These are phyloP conservation scores for Drosophila pseudotalamancana DNA, from an alignment of 2,888 invertebrate species.

Conservation along the genomic window DNA sequence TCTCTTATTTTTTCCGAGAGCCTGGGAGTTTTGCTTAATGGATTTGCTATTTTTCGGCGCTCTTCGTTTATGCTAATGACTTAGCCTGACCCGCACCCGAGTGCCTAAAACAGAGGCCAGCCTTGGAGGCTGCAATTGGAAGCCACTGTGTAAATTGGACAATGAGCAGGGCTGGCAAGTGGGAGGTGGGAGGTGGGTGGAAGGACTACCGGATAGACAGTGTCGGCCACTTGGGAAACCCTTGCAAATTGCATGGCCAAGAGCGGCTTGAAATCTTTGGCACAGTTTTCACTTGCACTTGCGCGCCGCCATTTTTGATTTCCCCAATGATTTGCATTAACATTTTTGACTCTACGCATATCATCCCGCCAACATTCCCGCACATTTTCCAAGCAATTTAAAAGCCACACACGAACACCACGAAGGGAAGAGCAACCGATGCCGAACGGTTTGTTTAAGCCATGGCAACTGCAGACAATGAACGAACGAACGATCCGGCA, in stretches of 20 bases:
- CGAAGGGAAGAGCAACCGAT: not conserved
- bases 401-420: conserved; percentile 42
- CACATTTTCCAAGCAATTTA: conserved; percentile 62
- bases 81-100: conserved; percentile 34
- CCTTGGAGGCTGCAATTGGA: conserved; percentile 62
- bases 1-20: conserved; percentile 39
- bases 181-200: not conserved
- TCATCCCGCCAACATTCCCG: not conserved
- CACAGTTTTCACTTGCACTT: conserved; percentile 76
- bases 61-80: conserved; percentile 76
- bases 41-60: conserved; percentile 73
- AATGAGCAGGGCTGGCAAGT: conserved; percentile 50
- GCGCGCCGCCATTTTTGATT: conserved; percentile 68
- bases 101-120: conserved; percentile 5
- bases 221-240: conserved; percentile 75
- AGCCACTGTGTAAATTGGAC: conserved; percentile 71
- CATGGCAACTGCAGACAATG: conserved; percentile 46
- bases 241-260: conserved; percentile 75
- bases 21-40: conserved; percentile 58
- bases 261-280: conserved; percentile 64
- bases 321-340: conserved; percentile 78
- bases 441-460: conserved; percentile 25
- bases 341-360: conserved; percentile 68
- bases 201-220: conserved; percentile 15
- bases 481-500: conserved; percentile 55